Evolutionary conservation across 2,888 invertebrate genomes (phyloP).

Genomic region (Philaethria dido): DNA sequence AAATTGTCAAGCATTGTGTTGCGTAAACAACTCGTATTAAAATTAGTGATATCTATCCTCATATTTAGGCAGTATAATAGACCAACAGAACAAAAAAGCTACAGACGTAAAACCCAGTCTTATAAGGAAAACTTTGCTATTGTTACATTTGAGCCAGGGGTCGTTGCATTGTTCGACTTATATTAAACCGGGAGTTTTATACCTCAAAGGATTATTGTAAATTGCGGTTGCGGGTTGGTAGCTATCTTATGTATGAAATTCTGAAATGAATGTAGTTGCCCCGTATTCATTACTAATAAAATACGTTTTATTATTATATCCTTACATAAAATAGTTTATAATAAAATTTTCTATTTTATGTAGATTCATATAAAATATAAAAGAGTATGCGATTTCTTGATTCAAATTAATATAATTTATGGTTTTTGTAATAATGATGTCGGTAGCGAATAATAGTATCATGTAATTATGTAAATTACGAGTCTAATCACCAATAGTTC

Average conservation of each 20-base stretch:
- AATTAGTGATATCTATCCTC: slow-evolving; percentile 14
- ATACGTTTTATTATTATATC: slow-evolving; percentile 17
- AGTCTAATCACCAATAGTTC: no score
- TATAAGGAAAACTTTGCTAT: slow-evolving; percentile 76
- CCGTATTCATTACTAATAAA: slow-evolving; percentile 18
- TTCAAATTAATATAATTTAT: no score
- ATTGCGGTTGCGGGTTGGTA: slow-evolving; percentile 25
- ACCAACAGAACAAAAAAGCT: slow-evolving; percentile 53
- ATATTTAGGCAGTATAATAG: slow-evolving; percentile 22
- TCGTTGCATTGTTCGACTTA: slow-evolving; percentile 76
- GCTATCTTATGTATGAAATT: slow-evolving; percentile 24
- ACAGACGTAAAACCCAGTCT: slow-evolving; percentile 63
- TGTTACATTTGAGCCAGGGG: slow-evolving; percentile 71
- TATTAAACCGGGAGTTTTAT: slow-evolving; percentile 77
- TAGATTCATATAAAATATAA: not conserved
- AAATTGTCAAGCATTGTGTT: not conserved
- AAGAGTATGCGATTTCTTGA: not conserved
- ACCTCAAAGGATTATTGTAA: slow-evolving; percentile 52
- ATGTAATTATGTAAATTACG: not conserved
- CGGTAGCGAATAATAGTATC: no score
- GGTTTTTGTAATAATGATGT: no score
- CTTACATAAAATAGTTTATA: slow-evolving; percentile 3
- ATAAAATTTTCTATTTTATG: not conserved
- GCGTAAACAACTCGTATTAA: not conserved
- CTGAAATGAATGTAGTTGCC: slow-evolving; percentile 16